Percentiles rank a stretch among this genome's conserved stretches.
phyloP scores from a whole-genome alignment of 2,888 invertebrate species.

The Melolontha melolontha region DNA sequence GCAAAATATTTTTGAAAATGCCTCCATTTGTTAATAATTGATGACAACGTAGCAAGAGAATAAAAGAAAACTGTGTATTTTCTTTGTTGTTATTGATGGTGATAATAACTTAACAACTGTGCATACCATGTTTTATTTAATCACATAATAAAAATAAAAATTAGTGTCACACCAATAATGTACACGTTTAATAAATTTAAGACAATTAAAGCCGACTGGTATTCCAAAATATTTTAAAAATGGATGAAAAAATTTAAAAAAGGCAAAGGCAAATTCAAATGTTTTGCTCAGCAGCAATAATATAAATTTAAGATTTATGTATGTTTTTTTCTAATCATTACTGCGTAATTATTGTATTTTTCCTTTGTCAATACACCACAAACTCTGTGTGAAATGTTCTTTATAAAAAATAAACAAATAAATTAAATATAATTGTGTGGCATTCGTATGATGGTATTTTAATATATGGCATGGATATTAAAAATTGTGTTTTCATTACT shows the following conservation, averaged over 20 bases:
- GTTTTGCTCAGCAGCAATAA: constrained; percentile 20
- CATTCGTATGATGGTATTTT: constrained; percentile 38
- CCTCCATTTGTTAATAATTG: background rate
- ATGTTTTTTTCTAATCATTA: background rate
- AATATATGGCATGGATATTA: constrained; percentile 43
- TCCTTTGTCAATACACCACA: constrained; percentile 17
- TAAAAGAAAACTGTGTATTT: background rate
- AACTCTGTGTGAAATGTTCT: constrained; percentile 28
- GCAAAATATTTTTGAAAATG: constrained; percentile 26
- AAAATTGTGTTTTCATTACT: constrained; percentile 15
- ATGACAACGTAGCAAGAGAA: background rate
- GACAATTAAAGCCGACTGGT: too few species aligned
- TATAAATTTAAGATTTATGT: background rate
- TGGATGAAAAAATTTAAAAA: too few species aligned
- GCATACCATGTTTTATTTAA: too few species aligned
- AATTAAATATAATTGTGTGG: constrained; percentile 29
- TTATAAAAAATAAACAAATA: background rate
- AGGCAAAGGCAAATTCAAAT: constrained; percentile 1
- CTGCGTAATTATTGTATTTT: constrained; percentile 10
- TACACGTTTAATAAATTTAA: background rate
- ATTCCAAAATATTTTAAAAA: too few species aligned
- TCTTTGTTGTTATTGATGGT: background rate
- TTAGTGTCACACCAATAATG: too few species aligned
- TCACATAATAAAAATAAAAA: background rate
- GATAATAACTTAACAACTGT: too few species aligned